Evolutionary conservation across 2,113 vertebrate species (phyloP), one percentile per base, ranked within the genome.

Genomic region (Ceuthmochares aereus): DNA sequence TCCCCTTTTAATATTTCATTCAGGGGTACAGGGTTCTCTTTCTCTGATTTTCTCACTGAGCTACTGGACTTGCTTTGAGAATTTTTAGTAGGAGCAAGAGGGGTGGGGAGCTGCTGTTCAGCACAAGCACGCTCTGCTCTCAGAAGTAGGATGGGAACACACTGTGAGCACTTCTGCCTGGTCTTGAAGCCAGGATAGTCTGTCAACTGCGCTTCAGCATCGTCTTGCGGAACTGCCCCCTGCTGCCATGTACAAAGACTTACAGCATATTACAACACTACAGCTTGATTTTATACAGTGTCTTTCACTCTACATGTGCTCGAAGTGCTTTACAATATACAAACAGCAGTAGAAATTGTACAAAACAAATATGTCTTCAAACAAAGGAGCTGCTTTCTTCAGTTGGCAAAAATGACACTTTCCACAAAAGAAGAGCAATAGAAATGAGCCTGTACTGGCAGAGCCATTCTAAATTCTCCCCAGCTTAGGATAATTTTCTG

Each of bases 281-380:
- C 21, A 62, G 64, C 52, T 80, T 60, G 8, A 30, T 72, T 86
- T 86, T 20, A 26, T 75, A 49, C 21, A 27, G 17, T 19, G 78
- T 63, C 80, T 96, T 93, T 96, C 87, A 81, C 32, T 49, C 59
- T 75, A 90, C 40, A 4, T 75, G 78, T 86, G 45, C 93, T 96
- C 79, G 51, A 92, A 89, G 81, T 77, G 84, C 78, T 96, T 95
- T 88, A 79, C 84, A 56, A 58, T 76, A 86, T 69, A 95, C 73
- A 88, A 97, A 92, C 94, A 96, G 91, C 90, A 94, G 54, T 36
- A 89, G 90, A 78, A 96, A 96, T 91, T 42, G 74, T 91, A 95
- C 84, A 91, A 92, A 97, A 89, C 89, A 96, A 94, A 60, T 85
- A 69, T 9, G 43, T 91, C 89, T 94, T 97, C 92, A 92, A 88